Evolutionary conservation across 2,113 vertebrate species (phyloP).

Genomic region (Poecilia latipinna): DNA sequence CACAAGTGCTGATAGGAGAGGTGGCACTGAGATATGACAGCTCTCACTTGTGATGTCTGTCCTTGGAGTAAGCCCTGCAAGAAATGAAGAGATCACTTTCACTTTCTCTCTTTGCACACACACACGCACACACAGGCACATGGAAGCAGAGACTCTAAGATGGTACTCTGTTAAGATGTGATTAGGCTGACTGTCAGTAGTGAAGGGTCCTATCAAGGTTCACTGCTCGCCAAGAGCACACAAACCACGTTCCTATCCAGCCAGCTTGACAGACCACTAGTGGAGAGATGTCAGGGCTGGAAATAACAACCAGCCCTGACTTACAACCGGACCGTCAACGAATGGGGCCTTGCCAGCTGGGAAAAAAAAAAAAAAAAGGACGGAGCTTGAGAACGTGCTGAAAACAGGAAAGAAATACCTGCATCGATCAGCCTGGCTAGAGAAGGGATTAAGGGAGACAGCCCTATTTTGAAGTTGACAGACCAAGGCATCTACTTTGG

Average conservation of each 20-base stretch:
- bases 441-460: constrained; percentile 60
- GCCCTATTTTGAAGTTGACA: constrained; percentile 65
- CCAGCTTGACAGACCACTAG: constrained; percentile 50
- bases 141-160: constrained; percentile 30
- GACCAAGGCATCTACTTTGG: constrained; percentile 49
- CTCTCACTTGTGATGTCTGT: constrained; percentile 61
- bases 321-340: constrained; percentile 45
- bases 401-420: constrained; percentile 63
- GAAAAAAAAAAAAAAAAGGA: constrained; percentile 32
- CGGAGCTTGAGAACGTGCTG: constrained; percentile 40
- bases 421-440: constrained; percentile 62
- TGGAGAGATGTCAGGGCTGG: constrained; percentile 54
- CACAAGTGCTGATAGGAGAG: constrained; percentile 53
- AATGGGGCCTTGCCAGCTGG: constrained; percentile 41
- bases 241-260: constrained; percentile 51
- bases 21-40: constrained; percentile 67
- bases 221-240: constrained; percentile 48
- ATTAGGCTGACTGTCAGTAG: constrained; percentile 75
- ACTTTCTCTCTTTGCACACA: constrained; percentile 35
- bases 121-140: constrained; percentile 8
- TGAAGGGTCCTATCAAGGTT: constrained; percentile 67
- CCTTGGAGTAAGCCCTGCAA: constrained; percentile 56
- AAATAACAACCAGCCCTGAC: constrained; percentile 56
- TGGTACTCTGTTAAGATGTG: constrained; percentile 70
- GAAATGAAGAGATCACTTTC: constrained; percentile 69